A percentile compares a stretch with the other conserved stretches of the same genome.
Evolutionary conservation across 2,797 vertebrate genomes (phyloP).

Genomic region (Parotocinclus haroldoi): DNA sequence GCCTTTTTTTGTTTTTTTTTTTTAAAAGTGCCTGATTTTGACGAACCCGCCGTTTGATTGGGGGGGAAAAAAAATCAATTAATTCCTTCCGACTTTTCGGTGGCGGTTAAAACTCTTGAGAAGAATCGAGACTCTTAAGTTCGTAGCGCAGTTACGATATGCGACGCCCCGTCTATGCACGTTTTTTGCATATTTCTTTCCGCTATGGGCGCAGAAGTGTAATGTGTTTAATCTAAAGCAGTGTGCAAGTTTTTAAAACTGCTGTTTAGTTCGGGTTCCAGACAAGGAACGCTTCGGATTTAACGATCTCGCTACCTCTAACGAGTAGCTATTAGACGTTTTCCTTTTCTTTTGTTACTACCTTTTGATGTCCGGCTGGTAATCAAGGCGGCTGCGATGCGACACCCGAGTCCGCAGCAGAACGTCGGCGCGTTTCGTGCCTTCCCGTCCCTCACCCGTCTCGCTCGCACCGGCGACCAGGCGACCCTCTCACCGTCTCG

Average conservation of each 20-base stretch:
- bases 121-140: conserved; percentile 15
- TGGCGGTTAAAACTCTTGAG: conserved; percentile 62
- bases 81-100: conserved; percentile 49
- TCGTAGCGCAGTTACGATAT: conserved; percentile 14
- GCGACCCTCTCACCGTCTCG: no score
- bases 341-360: neutral
- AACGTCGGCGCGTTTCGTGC: neutral
- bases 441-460: no score
- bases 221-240: neutral
- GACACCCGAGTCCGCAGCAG: neutral
- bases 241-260: neutral
- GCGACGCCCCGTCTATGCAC: conserved; percentile 67
- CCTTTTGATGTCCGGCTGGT: neutral
- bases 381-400: neutral
- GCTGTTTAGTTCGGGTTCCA: conserved; percentile 8
- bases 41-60: no score
- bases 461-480: no score
- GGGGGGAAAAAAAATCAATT: no score
- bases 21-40: no score
- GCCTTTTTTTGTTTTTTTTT: no score
- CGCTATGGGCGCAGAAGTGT: neutral
- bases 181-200: conserved; percentile 71
- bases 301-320: neutral
- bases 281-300: conserved; percentile 16
- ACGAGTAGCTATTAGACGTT: neutral